Conservation (phyloP, 1,140 invertebrate species). For the Cotesia typhae region DNA sequence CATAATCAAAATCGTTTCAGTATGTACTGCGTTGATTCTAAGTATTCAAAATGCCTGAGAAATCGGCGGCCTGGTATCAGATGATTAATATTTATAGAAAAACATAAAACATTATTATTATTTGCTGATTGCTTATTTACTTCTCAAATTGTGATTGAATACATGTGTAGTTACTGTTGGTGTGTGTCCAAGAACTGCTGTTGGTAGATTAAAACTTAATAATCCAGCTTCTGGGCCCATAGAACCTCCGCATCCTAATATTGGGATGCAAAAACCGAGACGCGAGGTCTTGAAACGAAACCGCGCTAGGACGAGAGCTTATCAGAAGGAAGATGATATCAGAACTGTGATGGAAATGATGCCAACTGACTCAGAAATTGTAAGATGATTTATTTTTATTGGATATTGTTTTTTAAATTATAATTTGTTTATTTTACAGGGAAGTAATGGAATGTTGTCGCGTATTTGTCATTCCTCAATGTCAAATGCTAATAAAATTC, state of each 20-base stretch:
- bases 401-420: no score
- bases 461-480: conserved; percentile 7
- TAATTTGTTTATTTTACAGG: conserved; percentile 37
- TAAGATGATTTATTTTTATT: conserved; percentile 35
- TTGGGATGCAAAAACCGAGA: conserved; percentile 35
- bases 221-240: conserved; percentile 43
- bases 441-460: conserved; percentile 41
- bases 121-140: conserved; percentile 1
- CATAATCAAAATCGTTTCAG: conserved; percentile 47
- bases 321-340: conserved; percentile 59
- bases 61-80: conserved; percentile 42
- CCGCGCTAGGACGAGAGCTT: conserved; percentile 43
- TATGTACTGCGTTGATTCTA: conserved; percentile 52
- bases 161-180: conserved; percentile 27
- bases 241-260: conserved; percentile 41
- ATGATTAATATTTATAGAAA: conserved; percentile 18
- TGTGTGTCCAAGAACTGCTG: conserved; percentile 6
- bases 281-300: conserved; percentile 38
- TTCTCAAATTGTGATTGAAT: neutral
- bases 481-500: conserved; percentile 8
- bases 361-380: conserved; percentile 53
- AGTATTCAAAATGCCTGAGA: conserved; percentile 46
- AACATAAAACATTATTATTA: neutral
- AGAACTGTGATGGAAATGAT: conserved; percentile 61
- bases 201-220: conserved; percentile 19